Evolutionary conservation across 2,113 vertebrate species (phyloP).

Genomic region (Chaenogobius annularis): DNA sequence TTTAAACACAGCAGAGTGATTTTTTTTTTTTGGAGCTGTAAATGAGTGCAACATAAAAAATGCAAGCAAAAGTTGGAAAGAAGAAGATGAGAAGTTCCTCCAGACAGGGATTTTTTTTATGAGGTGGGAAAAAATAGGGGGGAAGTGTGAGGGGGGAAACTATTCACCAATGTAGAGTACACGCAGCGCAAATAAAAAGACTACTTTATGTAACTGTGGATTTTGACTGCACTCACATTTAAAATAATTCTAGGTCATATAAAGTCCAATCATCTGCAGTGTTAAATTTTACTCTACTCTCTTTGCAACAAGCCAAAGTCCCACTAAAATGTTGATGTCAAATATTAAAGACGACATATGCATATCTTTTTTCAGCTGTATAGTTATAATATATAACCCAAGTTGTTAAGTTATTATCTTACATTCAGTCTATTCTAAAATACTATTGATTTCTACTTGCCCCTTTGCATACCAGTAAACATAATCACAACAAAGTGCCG

Average conservation of each 20-base stretch:
- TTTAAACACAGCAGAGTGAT: constrained; percentile 31
- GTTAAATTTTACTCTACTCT: too few relatives aligned
- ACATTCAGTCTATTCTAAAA: too few relatives aligned
- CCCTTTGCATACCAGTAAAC: too few relatives aligned
- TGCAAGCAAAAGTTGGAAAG: constrained; percentile 35
- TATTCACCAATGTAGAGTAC: too few relatives aligned
- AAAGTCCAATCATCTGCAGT: background rate
- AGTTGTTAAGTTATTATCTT: too few relatives aligned
- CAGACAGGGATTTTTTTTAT: constrained; percentile 26
- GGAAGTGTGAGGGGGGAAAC: constrained; percentile 3
- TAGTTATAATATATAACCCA: too few relatives aligned
- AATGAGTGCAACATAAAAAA: constrained; percentile 43
- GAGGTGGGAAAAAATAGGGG: constrained; percentile 7
- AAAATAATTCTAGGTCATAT: background rate
- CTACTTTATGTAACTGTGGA: background rate
- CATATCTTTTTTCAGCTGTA: too few relatives aligned
- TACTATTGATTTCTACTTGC: too few relatives aligned
- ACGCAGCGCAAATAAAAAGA: background rate
- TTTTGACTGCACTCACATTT: background rate
- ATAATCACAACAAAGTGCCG: too few relatives aligned
- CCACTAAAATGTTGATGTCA: too few relatives aligned
- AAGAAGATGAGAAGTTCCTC: constrained; percentile 18
- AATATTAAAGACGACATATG: too few relatives aligned
- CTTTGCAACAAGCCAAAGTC: too few relatives aligned
- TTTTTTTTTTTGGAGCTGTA: constrained; percentile 39